Conservation (phyloP, 2,113 vertebrate genomes). For the Tonatia bakeri region DNA sequence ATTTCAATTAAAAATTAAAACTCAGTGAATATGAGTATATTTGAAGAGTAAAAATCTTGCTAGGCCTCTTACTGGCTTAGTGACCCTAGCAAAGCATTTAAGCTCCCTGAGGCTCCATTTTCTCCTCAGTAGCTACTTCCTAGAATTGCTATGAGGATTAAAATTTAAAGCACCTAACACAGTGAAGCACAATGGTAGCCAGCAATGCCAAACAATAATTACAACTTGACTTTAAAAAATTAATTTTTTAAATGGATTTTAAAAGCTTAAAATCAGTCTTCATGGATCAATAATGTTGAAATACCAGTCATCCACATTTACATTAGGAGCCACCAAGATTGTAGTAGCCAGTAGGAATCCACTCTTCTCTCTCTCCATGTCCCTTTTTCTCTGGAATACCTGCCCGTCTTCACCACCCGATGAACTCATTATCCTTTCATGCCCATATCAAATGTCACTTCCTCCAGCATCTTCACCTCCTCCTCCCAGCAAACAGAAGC, state of each 20-base stretch:
- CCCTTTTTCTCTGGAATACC: neutral
- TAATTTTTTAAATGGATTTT: neutral
- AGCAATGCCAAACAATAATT: conserved; percentile 42
- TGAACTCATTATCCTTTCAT: neutral
- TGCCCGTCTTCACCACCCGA: neutral
- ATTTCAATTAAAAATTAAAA: conserved; percentile 28
- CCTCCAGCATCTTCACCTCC: neutral
- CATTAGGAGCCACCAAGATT: neutral
- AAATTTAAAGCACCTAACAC: conserved; percentile 8
- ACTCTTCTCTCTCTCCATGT: neutral
- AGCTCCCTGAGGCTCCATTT: neutral
- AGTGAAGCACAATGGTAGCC: neutral
- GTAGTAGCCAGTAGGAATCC: neutral
- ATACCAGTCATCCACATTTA: conserved; percentile 27
- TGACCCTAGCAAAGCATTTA: conserved; percentile 8
- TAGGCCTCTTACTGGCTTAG: neutral
- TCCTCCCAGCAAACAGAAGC: neutral
- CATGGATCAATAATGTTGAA: neutral
- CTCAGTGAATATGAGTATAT: neutral
- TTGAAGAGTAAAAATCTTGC: conserved; percentile 17
- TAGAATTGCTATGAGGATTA: neutral
- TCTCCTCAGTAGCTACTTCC: neutral
- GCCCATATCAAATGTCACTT: neutral
- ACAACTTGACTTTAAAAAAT: conserved; percentile 22
- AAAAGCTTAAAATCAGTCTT: conserved; percentile 28